Evolutionary conservation across 2,888 invertebrate species (phyloP), one percentile per base, ranked within the genome.

Genomic region (Phaonia tiefii): DNA sequence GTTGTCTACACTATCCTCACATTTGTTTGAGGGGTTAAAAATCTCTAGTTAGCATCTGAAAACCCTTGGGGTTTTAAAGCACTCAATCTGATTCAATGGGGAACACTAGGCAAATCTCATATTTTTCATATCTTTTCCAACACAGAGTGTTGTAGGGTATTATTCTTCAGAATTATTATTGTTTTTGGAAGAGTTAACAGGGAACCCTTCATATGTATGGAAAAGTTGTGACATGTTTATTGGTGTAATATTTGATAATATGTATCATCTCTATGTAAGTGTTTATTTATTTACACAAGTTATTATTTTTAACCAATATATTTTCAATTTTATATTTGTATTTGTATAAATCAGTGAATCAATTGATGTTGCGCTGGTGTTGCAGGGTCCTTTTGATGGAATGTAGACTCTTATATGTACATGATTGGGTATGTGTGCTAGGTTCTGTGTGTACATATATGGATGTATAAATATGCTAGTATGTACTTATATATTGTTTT

Each of bases 251-350:
- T 31, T 31, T 3, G 31, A n/a, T n/a, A n/a, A n/a, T 8, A 31
- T 31, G 31, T 31, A 31, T 31, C 4, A 22, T 71, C 46, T 46
- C 15, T n/a, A n/a, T 44, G 37, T 69, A 39, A 37, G 26, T 31
- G 15, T 66, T 75, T 72, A 54, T 72, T 66, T 80, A 70, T 77
- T 44, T 70, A 66, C 51, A 74, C 58, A 74, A 65, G 58, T 74
- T 77, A 77, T 74, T 80, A 80, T 80, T 80, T 31, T 76, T 60
- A 76, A 70, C 66, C 73, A 65, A 70, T 73, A 69, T 76, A 42
- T 80, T 73, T 77, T 73, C n/a, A 70, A 20, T 63, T 37, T 65
- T 49, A 54, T 79, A 22, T 67, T 79, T 75, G 2, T 69, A 49
- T 71, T 69, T 77, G 37, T 77, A 46, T 58, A 70, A 76, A 73